A percentile compares a stretch with the other conserved stretches of the same genome.
phyloP scores from a whole-genome alignment of 2,113 vertebrate species.

The Dascyllus trimaculatus region DNA sequence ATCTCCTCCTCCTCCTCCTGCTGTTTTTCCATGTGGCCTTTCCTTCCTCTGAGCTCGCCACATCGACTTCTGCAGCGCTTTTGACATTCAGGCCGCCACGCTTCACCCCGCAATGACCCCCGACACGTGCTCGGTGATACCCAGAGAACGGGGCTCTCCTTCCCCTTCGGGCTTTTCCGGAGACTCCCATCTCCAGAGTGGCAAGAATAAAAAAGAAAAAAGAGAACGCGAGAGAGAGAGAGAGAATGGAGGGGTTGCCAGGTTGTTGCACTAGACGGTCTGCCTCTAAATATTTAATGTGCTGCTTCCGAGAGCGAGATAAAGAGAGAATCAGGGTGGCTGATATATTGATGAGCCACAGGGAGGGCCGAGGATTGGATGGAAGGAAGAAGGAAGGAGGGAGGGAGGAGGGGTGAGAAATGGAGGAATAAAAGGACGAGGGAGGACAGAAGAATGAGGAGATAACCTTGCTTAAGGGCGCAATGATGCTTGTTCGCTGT shows the following conservation, averaged over 20 bases:
- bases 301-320: conserved; percentile 70
- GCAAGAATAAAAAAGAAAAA: background rate
- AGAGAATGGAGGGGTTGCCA: conserved; percentile 52
- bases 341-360: conserved; percentile 78
- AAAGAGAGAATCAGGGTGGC: conserved; percentile 73
- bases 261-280: conserved; percentile 70
- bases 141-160: conserved; percentile 48
- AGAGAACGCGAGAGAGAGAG: background rate
- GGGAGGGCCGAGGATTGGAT: conserved; percentile 38
- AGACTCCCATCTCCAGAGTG: conserved; percentile 49
- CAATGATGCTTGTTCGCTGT: background rate
- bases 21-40: conserved; percentile 32
- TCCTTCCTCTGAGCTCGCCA: conserved; percentile 33
- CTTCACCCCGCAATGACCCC: conserved; percentile 61
- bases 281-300: conserved; percentile 85
- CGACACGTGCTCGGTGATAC: conserved; percentile 31
- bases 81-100: conserved; percentile 46
- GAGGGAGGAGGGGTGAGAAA: conserved; percentile 27
- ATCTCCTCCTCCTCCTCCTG: conserved; percentile 21
- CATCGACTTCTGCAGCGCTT: conserved; percentile 37
- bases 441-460: conserved; percentile 17
- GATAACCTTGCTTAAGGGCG: conserved; percentile 38
- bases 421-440: conserved; percentile 23
- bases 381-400: conserved; percentile 1
- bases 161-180: conserved; percentile 36